These are phyloP conservation scores for Mareca strepera DNA, from an alignment of 2,797 vertebrate genomes.

Conservation along the genomic window DNA sequence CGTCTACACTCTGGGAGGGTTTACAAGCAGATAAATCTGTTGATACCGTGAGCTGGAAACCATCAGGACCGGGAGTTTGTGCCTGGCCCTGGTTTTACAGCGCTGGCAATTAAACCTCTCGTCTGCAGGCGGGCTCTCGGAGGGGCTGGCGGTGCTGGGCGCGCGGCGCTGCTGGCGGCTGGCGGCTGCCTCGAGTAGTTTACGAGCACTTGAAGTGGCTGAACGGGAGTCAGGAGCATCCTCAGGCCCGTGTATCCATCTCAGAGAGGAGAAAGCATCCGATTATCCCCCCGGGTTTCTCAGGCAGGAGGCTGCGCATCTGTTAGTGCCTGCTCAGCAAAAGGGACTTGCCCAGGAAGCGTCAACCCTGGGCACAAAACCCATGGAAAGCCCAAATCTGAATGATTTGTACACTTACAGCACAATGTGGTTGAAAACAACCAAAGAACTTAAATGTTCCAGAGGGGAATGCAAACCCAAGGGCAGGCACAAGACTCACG, in stretches of 20 bases:
- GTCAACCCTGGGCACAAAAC: not conserved
- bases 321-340: not conserved
- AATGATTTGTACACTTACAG: not conserved
- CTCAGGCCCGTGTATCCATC: not conserved
- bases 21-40: not conserved
- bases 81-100: not conserved
- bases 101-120: not conserved
- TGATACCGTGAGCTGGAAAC: not conserved
- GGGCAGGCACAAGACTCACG: fast-evolving
- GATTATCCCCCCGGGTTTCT: not conserved
- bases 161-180: not conserved
- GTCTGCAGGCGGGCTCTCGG: not conserved
- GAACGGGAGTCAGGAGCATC: not conserved
- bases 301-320: fast-evolving
- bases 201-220: not conserved
- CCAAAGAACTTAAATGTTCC: fast-evolving
- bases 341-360: not conserved
- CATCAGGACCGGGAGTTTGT: not conserved
- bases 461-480: not conserved
- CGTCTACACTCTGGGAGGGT: not conserved
- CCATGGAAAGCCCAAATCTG: fast-evolving
- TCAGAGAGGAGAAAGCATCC: not conserved
- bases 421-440: not conserved
- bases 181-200: not conserved
- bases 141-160: not conserved